These are phyloP conservation scores for Amphipyra tragopoginis DNA, from an alignment of 2,888 invertebrate genomes.

Conservation along the genomic window DNA sequence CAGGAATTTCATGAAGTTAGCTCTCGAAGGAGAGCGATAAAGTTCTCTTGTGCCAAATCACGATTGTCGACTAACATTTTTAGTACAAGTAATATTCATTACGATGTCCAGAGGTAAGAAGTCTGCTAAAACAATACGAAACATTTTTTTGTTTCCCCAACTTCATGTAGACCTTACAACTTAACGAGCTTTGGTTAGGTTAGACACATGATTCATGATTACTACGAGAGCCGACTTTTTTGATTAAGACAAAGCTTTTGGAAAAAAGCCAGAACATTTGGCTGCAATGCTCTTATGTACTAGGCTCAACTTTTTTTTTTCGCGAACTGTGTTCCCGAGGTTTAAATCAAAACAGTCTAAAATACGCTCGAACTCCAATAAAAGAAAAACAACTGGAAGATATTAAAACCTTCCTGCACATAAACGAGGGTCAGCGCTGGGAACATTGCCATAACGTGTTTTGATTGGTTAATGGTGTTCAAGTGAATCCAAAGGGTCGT, in stretches of 20 bases:
- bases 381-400: constrained; percentile 34
- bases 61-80: constrained; percentile 25
- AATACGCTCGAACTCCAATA: constrained; percentile 23
- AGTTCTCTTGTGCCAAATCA: constrained; percentile 20
- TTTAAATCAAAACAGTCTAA: constrained; percentile 36
- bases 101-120: constrained; percentile 1
- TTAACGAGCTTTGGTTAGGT: constrained; percentile 24
- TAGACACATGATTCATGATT: constrained; percentile 24
- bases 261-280: constrained; percentile 33
- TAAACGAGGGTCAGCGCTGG: constrained; percentile 50
- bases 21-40: constrained; percentile 19
- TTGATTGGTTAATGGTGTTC: constrained; percentile 64
- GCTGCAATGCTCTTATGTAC: constrained; percentile 21
- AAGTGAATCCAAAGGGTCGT: constrained; percentile 57
- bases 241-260: constrained; percentile 32
- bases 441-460: constrained; percentile 58
- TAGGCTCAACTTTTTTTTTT: constrained; percentile 15
- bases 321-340: neutral
- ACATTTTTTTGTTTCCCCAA: constrained; percentile 2
- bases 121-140: constrained; percentile 13
- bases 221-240: constrained; percentile 18
- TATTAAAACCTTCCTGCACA: constrained; percentile 34
- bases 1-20: constrained; percentile 39
- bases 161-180: constrained; percentile 10
- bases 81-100: constrained; percentile 25